A percentile compares a stretch with the other conserved stretches of the same genome.
phyloP scores from a whole-genome alignment of 2,113 vertebrate genomes.

The Maylandia zebra region DNA sequence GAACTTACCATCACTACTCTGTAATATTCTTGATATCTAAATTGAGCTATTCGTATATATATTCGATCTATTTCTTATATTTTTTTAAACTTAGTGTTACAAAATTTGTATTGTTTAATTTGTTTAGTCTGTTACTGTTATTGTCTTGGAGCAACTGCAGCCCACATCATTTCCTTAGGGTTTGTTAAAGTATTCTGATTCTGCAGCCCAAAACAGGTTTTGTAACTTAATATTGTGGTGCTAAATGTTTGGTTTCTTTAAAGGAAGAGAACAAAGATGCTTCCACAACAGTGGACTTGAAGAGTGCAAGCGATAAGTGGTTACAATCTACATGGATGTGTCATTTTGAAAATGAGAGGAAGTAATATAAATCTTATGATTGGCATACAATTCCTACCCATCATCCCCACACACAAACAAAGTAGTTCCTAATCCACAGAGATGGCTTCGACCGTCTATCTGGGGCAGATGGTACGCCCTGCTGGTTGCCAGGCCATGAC shows the following conservation, averaged over 20 bases:
- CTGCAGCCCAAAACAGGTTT: background rate
- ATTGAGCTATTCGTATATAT: background rate
- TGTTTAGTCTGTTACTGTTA: background rate
- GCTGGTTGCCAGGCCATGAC: conserved; percentile 28
- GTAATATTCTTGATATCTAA: background rate
- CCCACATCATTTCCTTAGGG: background rate
- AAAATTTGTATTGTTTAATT: background rate
- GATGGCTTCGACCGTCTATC: conserved; percentile 22
- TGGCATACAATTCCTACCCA: conserved; percentile 11
- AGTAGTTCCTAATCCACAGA: conserved; percentile 46
- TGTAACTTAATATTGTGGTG: background rate
- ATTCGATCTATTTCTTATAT: background rate
- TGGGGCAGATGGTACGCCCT: conserved; percentile 61
- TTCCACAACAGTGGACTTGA: background rate
- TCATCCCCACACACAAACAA: background rate
- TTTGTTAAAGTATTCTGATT: background rate
- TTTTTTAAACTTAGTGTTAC: background rate
- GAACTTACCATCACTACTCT: background rate
- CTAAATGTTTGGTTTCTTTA: background rate
- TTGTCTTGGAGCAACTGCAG: background rate
- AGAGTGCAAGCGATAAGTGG: conserved; percentile 16
- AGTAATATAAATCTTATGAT: conserved; percentile 58
- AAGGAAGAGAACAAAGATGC: background rate
- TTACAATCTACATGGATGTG: conserved; percentile 56
- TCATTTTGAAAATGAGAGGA: conserved; percentile 52